Conservation (phyloP, 2,797 vertebrate species). For the Pipistrellus pygmaeus region DNA sequence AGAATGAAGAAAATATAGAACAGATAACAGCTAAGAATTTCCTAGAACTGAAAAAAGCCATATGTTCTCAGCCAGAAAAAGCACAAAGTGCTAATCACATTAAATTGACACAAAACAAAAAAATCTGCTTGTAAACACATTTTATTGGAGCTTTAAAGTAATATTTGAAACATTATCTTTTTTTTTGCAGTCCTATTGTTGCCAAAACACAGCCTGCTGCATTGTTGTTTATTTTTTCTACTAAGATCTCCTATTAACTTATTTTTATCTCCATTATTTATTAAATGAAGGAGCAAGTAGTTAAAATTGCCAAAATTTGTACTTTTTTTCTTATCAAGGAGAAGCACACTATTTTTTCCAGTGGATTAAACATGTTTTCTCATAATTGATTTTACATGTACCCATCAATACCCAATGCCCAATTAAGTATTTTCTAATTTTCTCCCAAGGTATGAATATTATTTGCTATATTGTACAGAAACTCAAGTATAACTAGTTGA, state of each 20-base stretch:
- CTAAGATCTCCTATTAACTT: background rate
- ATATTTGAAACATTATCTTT: background rate
- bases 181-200: background rate
- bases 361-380: background rate
- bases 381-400: background rate
- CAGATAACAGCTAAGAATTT: conserved; percentile 49
- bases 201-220: background rate
- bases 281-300: background rate
- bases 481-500: background rate
- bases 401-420: background rate
- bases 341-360: conserved; percentile 16
- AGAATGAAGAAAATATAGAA: background rate
- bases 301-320: conserved; percentile 5
- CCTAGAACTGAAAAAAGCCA: conserved; percentile 35
- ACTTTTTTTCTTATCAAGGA: conserved; percentile 33
- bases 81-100: background rate
- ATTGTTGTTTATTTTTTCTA: conserved; percentile 23
- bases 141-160: conserved; percentile 28
- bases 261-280: conserved; percentile 20
- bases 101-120: conserved; percentile 38
- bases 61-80: conserved; percentile 46
- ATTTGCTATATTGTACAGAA: background rate
- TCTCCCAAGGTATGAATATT: background rate
- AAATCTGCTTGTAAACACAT: background rate
- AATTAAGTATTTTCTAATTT: conserved; percentile 29